phyloP scores from a whole-genome alignment of 2,113 vertebrate species.

The Eudyptes chrysolophus region DNA sequence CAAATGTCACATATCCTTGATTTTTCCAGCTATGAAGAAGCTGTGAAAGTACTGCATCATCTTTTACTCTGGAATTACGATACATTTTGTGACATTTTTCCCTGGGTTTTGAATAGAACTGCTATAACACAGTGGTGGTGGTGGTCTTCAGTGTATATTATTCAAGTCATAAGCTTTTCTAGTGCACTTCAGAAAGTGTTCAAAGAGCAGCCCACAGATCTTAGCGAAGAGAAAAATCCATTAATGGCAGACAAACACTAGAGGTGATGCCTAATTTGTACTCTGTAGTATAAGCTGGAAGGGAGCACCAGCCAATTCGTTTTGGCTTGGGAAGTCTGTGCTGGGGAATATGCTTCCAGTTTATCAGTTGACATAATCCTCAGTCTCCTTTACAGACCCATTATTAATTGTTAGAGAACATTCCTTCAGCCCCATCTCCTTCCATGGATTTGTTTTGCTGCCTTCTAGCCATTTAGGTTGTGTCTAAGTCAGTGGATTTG shows the following conservation, averaged over 20 bases:
- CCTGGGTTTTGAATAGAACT: neutral
- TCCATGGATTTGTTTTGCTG: slow-evolving; percentile 26
- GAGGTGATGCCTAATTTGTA: neutral
- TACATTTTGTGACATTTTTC: neutral
- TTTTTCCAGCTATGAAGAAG: slow-evolving; percentile 1
- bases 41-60: neutral
- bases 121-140: neutral
- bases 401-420: slow-evolving; percentile 1
- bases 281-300: neutral
- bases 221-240: neutral
- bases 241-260: neutral
- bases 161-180: neutral
- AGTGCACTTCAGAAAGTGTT: neutral
- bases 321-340: neutral
- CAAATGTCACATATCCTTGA: neutral
- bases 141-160: neutral
- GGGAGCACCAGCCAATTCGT: neutral
- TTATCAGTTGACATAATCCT: slow-evolving; percentile 25
- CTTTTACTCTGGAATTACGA: neutral
- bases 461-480: slow-evolving; percentile 23
- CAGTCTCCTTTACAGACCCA: slow-evolving; percentile 6
- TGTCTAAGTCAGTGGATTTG: slow-evolving; percentile 25
- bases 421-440: slow-evolving; percentile 3
- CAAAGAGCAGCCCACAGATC: neutral
- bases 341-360: neutral